phyloP scores from a whole-genome alignment of 2,797 vertebrate species.

The Amniataba percoides region DNA sequence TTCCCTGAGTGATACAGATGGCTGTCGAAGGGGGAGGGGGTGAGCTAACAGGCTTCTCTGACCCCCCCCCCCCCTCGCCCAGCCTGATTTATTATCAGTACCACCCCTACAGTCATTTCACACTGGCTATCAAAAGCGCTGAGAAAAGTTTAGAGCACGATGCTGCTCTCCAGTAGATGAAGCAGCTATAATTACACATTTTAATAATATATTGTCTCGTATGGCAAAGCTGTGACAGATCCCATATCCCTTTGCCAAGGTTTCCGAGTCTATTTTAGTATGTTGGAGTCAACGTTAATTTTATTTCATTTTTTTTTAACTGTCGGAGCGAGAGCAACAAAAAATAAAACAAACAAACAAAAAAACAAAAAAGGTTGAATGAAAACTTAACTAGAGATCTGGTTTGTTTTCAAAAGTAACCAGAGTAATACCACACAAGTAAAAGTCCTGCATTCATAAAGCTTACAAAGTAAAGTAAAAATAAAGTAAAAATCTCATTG shows the following conservation, averaged over 20 bases:
- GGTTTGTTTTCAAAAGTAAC: too few species aligned
- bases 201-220: slow-evolving; percentile 17
- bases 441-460: too few species aligned
- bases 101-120: slow-evolving; percentile 45
- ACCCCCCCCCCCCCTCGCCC: too few species aligned
- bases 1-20: slow-evolving; percentile 73
- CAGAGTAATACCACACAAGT: too few species aligned
- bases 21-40: slow-evolving; percentile 32
- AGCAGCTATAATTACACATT: slow-evolving; percentile 7
- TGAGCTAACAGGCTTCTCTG: slow-evolving; percentile 35
- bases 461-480: too few species aligned
- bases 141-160: slow-evolving; percentile 10
- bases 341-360: too few species aligned
- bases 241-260: slow-evolving; percentile 34
- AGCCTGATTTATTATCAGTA: slow-evolving; percentile 48
- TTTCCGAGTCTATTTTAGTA: slow-evolving; percentile 31
- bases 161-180: slow-evolving; percentile 11
- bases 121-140: slow-evolving; percentile 22
- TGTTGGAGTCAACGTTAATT: neutral
- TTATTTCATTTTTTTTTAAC: too few species aligned
- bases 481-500: too few species aligned
- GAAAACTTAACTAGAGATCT: too few species aligned
- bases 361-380: too few species aligned
- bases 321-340: too few species aligned
- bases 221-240: neutral